A percentile compares a stretch with the other conserved stretches of the same genome.
These are phyloP conservation scores for Andrena dorsata DNA, from an alignment of 2,888 invertebrate genomes.

Conservation along the genomic window DNA sequence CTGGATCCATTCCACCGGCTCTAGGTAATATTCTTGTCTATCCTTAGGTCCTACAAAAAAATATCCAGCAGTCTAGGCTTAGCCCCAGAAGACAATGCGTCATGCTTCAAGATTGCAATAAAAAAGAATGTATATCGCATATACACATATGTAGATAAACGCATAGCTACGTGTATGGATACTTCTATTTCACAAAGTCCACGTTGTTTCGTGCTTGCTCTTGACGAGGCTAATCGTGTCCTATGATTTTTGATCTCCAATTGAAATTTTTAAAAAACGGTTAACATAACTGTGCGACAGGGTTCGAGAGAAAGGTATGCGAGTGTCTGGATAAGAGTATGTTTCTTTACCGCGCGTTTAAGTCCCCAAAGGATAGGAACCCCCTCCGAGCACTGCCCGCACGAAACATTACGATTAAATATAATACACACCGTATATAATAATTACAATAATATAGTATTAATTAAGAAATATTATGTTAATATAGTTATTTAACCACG, in stretches of 20 bases:
- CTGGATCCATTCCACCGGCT: neutral
- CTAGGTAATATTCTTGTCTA: neutral
- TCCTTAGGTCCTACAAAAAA: neutral
- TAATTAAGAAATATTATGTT: constrained; percentile 82
- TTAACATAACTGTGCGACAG: neutral
- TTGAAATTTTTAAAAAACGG: neutral
- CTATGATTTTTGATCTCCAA: neutral
- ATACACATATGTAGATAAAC: constrained; percentile 1
- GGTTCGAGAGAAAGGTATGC: neutral
- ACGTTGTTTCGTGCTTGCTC: no score
- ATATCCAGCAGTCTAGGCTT: neutral
- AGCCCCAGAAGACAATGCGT: neutral
- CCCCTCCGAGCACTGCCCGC: constrained; percentile 79
- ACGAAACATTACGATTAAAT: constrained; percentile 81
- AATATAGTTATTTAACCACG: constrained; percentile 81
- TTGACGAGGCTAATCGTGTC: no score
- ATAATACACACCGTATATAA: constrained; percentile 81
- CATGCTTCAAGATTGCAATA: constrained; percentile 49
- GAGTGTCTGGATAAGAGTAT: constrained; percentile 1
- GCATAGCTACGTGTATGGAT: neutral
- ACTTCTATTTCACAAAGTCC: constrained; percentile 30
- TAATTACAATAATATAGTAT: constrained; percentile 82
- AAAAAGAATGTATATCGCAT: constrained; percentile 30
- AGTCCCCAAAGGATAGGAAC: constrained; percentile 76
- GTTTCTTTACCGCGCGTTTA: neutral